phyloP scores from a whole-genome alignment of 2,797 vertebrate species.

The Gorsachius magnificus region DNA sequence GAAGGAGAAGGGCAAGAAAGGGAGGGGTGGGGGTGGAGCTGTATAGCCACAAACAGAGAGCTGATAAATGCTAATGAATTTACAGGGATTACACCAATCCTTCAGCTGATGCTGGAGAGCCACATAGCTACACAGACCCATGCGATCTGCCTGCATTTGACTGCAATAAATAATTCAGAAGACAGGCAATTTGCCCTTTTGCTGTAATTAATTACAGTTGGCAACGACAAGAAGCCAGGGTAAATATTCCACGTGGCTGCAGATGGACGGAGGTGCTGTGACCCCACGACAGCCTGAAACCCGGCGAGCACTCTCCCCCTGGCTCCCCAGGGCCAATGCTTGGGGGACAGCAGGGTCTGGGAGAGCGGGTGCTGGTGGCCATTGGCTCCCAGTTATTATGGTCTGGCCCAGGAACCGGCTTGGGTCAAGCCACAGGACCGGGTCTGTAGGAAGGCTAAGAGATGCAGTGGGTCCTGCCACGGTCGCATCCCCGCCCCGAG shows the following conservation, averaged over 20 bases:
- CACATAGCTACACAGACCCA: background rate
- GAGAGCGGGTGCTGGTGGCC: background rate
- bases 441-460: background rate
- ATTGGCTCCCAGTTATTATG: background rate
- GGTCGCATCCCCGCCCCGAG: fast-evolving
- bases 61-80: constrained; percentile 49
- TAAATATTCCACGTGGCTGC: background rate
- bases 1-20: background rate
- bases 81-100: constrained; percentile 19
- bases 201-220: background rate
- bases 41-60: background rate
- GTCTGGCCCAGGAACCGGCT: background rate
- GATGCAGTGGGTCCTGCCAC: background rate
- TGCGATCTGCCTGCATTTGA: background rate
- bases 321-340: fast-evolving
- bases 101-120: background rate
- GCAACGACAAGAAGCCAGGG: background rate
- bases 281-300: fast-evolving
- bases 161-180: background rate
- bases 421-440: background rate
- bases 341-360: background rate
- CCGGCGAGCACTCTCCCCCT: fast-evolving
- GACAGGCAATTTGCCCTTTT: background rate
- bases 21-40: background rate
- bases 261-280: background rate